Base-by-base conservation (phyloP, 2,888 invertebrate species). In the Criorhina ranunculi region DNA sequence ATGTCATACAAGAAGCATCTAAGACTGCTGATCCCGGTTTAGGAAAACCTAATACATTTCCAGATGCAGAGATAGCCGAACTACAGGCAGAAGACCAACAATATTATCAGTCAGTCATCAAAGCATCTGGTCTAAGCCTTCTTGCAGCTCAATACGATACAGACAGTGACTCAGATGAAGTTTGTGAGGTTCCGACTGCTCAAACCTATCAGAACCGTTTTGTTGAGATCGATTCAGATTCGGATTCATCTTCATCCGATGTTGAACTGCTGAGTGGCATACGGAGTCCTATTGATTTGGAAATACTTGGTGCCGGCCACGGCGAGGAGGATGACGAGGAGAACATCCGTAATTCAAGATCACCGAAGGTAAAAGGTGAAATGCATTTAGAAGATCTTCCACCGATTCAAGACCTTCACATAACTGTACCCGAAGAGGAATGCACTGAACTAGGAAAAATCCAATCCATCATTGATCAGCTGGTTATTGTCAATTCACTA, bases 351-450 rank as follows among this genome's bases (percentile, higher is more conserved):
- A 88, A 86, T 6, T 87, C 88, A 0, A 89, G 88, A 12, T 88
- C 90, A 3, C 89, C 90, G 5, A 90, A 88, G 9, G 91, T 90
- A 0, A 90, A 90, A 5, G 92, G 92, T 4, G 92, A 92, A 87
- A 85, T 91, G 79, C 60, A 89, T 0, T 78, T 96, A 5, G 95
- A 95, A 75, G 95, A 96, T 89, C 92, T 97, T 77, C 97, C 97
- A 0, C 96, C 96, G 0, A 96, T 97, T 75, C 95, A 97, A 90
- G 95, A 97, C 89, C 93, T 97, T 29, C 94, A 95, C 87, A 96
- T 97, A 86, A 95, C 94, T 72, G 94, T 97, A n/a, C 94, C 95
- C 0, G 94, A 95, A 88, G 94, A 95, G 80, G 94, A 96, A 86
- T 96, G 96, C 87, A 93, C 94, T 69, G 94, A 95, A 87, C 93